phyloP scores from a whole-genome alignment of 2,888 invertebrate species.

The Brachyopa scutellaris region DNA sequence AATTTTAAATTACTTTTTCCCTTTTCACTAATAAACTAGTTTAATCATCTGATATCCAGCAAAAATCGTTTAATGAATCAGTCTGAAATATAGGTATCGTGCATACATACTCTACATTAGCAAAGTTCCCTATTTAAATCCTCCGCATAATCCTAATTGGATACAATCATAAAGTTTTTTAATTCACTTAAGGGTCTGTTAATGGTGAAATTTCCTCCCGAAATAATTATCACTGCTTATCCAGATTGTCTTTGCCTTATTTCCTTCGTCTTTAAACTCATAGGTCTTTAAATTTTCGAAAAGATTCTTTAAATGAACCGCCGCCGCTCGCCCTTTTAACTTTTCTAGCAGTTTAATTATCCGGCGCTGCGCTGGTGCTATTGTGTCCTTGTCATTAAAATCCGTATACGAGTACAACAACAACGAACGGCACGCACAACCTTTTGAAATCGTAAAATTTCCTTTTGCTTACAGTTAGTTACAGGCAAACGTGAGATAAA shows the following conservation, averaged over 20 bases:
- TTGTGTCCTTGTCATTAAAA: not conserved
- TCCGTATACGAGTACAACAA: not conserved
- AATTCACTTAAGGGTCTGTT: slow-evolving; percentile 56
- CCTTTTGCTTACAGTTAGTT: too few relatives aligned
- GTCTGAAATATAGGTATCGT: slow-evolving; percentile 18
- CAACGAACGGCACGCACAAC: not conserved
- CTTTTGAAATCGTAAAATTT: not conserved
- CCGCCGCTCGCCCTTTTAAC: slow-evolving; percentile 16
- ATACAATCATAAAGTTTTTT: slow-evolving; percentile 55
- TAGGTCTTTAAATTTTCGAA: slow-evolving; percentile 7
- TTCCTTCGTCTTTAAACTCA: not conserved
- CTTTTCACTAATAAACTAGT: not conserved
- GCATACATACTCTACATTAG: slow-evolving; percentile 25
- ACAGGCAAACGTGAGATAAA: too few relatives aligned
- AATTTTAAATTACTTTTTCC: not conserved
- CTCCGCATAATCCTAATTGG: slow-evolving; percentile 51
- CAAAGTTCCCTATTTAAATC: slow-evolving; percentile 30
- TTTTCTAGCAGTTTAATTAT: slow-evolving; percentile 49
- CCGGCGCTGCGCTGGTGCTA: not conserved
- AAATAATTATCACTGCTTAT: slow-evolving; percentile 53
- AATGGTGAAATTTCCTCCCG: slow-evolving; percentile 30
- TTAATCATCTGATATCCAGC: not conserved
- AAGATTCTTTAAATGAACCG: not conserved
- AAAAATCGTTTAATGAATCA: slow-evolving; percentile 14
- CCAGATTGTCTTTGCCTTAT: slow-evolving; percentile 35